Evolutionary conservation across 2,888 invertebrate genomes (phyloP), one percentile per base, ranked within the genome.

Genomic region (Epinotia demarniana): DNA sequence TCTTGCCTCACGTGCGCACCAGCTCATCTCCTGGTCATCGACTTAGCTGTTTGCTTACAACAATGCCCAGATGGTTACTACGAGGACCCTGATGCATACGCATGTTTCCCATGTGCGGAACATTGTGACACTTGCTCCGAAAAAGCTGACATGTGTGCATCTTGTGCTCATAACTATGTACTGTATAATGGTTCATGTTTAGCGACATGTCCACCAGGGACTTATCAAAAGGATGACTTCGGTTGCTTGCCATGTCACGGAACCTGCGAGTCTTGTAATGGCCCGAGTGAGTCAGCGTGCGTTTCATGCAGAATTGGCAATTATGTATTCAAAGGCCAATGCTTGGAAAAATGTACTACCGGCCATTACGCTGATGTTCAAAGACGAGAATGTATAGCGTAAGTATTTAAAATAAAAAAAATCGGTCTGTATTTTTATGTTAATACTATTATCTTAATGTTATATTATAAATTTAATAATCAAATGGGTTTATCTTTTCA

Each of bases 21-120:
- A 0, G 97, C 97, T 63, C 97, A 98, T 87, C 95, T 98, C 72
- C 95, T 97, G 84, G 97, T 98, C 70, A 96, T 96, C 13, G 98
- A 98, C 89, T 94, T 98, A 79, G 97, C 97, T 71, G 97, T 98
- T 58, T 98, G 98, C 85, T 93, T 98, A 76, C 97, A 98, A 90
- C 96, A 97, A 82, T 98, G 98, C 85, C 98, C 98, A 0, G 97
- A 98, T 84, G 97, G 98, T 60, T 98, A 98, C 87, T 98, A 96
- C 85, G 97, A 97, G 93, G 97, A 97, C 86, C 94, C 95, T 19
- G 96, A 96, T 78, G 96, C 97, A 75, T 96, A 96, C 83, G 97
- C 97, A 0, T 98, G 98, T 87, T 96, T 97, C 66, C 97, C 98
- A 1, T 98, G 98, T 87, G 97, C 97, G 73, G 96, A 97, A 39